Evolutionary conservation across 2,113 vertebrate genomes (phyloP).

Genomic region (Parus major): DNA sequence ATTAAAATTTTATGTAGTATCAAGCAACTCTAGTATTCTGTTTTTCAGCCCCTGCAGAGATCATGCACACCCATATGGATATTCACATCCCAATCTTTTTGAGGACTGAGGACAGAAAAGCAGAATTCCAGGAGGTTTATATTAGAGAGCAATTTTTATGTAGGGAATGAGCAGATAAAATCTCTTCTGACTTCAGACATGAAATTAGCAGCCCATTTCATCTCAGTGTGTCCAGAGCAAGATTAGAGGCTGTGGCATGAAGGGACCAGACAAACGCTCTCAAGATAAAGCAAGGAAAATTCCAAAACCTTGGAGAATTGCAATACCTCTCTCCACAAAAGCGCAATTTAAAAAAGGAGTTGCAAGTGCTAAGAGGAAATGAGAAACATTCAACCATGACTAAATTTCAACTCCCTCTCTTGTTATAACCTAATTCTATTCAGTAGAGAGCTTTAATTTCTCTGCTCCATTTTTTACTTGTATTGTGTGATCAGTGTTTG

Average conservation of each 20-base stretch:
- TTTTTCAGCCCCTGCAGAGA: background rate
- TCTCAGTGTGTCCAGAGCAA: conserved; percentile 40
- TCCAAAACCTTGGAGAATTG: conserved; percentile 51
- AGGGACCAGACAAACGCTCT: conserved; percentile 50
- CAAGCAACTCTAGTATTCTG: background rate
- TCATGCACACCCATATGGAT: background rate
- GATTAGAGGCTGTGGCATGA: conserved; percentile 44
- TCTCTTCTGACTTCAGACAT: conserved; percentile 70
- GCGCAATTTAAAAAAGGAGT: background rate
- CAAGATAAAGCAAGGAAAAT: conserved; percentile 63
- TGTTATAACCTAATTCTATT: conserved; percentile 33
- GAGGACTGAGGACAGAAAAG: conserved; percentile 12
- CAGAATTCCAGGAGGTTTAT: conserved; percentile 51
- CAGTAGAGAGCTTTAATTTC: background rate
- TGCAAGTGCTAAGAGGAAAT: conserved; percentile 53
- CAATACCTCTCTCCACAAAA: conserved; percentile 40
- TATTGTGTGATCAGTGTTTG: background rate
- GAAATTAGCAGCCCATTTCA: conserved; percentile 71
- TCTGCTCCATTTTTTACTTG: background rate
- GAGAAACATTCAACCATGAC: conserved; percentile 64
- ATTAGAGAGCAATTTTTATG: conserved; percentile 57
- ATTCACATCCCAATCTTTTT: background rate
- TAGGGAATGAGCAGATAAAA: conserved; percentile 48
- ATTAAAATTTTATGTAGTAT: background rate
- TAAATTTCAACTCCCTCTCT: conserved; percentile 46